Evolutionary conservation across 2,888 invertebrate species (phyloP).

Genomic region (Dryadula phaetusa): DNA sequence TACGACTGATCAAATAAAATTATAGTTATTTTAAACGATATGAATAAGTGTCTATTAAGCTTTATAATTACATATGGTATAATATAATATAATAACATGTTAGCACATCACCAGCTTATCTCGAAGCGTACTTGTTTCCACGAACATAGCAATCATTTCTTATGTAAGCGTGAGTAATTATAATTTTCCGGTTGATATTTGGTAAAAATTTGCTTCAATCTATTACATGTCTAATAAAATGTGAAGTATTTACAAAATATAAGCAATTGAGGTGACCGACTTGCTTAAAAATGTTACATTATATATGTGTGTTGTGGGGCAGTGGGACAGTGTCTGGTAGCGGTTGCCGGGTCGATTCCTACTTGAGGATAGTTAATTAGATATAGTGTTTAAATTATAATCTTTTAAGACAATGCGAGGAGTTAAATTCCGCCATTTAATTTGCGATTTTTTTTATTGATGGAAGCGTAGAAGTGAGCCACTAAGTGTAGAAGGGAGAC

Average conservation of each 20-base stretch:
- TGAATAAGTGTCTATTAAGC: background rate
- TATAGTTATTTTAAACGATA: background rate
- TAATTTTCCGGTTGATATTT: conserved; percentile 1
- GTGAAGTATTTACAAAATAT: background rate
- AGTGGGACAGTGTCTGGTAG: background rate
- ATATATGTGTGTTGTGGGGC: background rate
- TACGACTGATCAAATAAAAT: background rate
- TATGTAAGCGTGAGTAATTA: conserved; percentile 1
- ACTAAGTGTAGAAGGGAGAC: too few relatives aligned
- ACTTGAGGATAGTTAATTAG: too few relatives aligned
- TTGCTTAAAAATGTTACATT: conserved; percentile 4
- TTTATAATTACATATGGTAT: background rate
- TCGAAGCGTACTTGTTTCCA: background rate
- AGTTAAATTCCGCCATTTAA: too few relatives aligned
- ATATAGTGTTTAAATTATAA: too few relatives aligned
- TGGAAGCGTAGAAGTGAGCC: too few relatives aligned
- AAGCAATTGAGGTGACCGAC: background rate
- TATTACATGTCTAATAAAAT: conserved; percentile 5
- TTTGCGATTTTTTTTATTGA: too few relatives aligned
- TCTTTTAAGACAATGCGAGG: too few relatives aligned
- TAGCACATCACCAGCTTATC: background rate
- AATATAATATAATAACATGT: background rate
- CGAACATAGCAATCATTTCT: background rate
- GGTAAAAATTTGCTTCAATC: background rate
- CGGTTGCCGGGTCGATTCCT: too few relatives aligned